These are phyloP conservation scores for Zoanthus sociatus DNA, from an alignment of 92 coral and sea anemone genomes.

Conservation along the genomic window DNA sequence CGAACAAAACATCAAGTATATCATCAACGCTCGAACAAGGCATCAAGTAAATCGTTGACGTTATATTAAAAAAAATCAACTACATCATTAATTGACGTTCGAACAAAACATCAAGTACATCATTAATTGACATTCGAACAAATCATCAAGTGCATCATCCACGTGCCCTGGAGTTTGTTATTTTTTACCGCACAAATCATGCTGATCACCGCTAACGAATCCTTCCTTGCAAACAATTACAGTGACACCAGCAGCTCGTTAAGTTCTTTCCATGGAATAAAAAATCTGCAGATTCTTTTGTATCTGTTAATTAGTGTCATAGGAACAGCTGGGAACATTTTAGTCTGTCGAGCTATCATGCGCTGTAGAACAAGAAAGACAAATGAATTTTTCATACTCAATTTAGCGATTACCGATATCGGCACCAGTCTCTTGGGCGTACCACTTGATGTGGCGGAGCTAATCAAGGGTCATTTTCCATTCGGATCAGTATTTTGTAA, in stretches of 20 bases:
- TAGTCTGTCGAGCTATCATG: slow-evolving; percentile 66
- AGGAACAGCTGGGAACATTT: slow-evolving; percentile 58
- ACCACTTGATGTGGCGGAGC: slow-evolving; percentile 72
- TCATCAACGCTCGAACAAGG: too few species aligned
- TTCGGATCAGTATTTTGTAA: slow-evolving; percentile 68
- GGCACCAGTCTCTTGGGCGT: slow-evolving; percentile 68
- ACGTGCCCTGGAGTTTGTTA: too few species aligned
- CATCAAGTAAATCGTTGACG: too few species aligned
- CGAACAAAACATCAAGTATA: too few species aligned
- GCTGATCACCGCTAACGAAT: not conserved
- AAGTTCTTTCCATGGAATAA: not conserved
- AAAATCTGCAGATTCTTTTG: slow-evolving; percentile 47
- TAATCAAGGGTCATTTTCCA: slow-evolving; percentile 55
- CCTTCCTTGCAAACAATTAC: not conserved
- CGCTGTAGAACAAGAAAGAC: slow-evolving; percentile 52
- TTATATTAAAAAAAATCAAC: too few species aligned
- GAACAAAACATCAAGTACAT: too few species aligned
- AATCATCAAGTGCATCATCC: too few species aligned
- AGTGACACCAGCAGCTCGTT: not conserved
- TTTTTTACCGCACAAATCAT: not conserved
- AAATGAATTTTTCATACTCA: slow-evolving; percentile 69
- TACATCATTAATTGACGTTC: too few species aligned
- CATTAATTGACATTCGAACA: too few species aligned
- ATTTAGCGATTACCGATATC: slow-evolving; percentile 74
- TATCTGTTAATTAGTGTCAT: slow-evolving; percentile 57